Evolutionary conservation across 2,797 vertebrate genomes (phyloP).

Genomic region (Centroberyx gerrardi): DNA sequence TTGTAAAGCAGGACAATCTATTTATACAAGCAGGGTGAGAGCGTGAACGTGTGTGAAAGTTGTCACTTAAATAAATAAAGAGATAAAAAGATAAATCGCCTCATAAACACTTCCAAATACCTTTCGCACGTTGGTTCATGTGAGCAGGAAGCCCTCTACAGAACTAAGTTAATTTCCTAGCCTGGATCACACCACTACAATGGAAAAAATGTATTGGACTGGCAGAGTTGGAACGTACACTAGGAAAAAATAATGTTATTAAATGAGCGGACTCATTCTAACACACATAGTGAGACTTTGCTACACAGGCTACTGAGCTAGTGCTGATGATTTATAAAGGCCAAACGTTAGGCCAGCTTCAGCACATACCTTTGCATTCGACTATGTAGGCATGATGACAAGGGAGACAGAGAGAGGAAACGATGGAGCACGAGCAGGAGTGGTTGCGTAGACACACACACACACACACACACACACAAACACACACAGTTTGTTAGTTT

Average conservation of each 20-base stretch:
- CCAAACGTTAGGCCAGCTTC: neutral
- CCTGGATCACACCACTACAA: neutral
- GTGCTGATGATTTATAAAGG: conserved; percentile 30
- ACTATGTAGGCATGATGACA: conserved; percentile 64
- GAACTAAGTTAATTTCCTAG: neutral
- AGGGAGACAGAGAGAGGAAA: conserved; percentile 38
- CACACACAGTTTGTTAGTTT: conserved; percentile 52
- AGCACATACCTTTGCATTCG: conserved; percentile 73
- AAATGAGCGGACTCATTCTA: neutral
- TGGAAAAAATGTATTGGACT: neutral
- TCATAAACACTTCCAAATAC: neutral
- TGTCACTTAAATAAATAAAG: neutral
- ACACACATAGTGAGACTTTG: neutral
- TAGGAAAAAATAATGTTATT: neutral
- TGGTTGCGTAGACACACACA: conserved; percentile 47
- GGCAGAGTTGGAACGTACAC: neutral
- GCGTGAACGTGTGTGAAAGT: neutral
- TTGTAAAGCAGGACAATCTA: neutral
- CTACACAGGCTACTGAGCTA: neutral
- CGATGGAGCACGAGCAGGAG: conserved; percentile 62
- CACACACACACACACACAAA: conserved; percentile 39
- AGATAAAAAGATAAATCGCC: neutral
- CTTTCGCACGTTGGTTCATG: no score
- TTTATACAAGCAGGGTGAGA: neutral
- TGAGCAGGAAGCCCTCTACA: neutral